Evolutionary conservation across 2,113 vertebrate genomes (phyloP), one percentile per base, ranked within the genome.

Genomic region (Podarcis muralis): DNA sequence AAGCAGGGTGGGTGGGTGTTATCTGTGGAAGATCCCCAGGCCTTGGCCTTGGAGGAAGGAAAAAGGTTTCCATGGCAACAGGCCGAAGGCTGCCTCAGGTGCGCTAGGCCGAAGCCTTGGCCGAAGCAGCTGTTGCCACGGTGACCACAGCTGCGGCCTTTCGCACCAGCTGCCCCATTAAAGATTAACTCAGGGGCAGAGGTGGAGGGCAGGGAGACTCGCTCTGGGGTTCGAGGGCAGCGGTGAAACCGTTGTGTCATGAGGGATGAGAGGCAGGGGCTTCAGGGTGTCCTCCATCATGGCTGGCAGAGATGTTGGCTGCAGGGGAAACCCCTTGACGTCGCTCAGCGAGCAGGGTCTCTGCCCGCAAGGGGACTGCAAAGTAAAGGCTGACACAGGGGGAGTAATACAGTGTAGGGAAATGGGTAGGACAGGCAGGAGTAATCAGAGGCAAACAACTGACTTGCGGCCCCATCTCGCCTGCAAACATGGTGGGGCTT

Each of bases 1-100:
- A n/a, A 62, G 7, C 0, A 1, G 76, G 0, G 23, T 27, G 43
- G 15, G 16, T 48, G 48, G 48, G 48, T 53, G 48, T 9, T 53
- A 12, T 53, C 9, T 53, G 48, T 53, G 48, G 48, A 53, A 43
- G 71, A 30, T 68, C 59, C 85, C 4, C 25, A 30, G 25, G 9
- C 35, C 3, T 27, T 32, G 2, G n/a, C 71, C 15, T 8, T 13
- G 72, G 16, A 77, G 37, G 75, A 23, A 12, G 3, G 13, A 6
- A 18, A 3, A 18, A 2, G 23, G 13, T 2, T 32, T 20, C 37
- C 18, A 6, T 35, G 11, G 9, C 40, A 59, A 59, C 8, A 11
- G 84, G 40, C 3, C 5, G 40, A 37, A 9, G 1, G 57, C 23
- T 35, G 2, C 22, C 9, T 15, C 9, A 1, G 3, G 27, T 1